Evolutionary conservation across 2,113 vertebrate genomes (phyloP).

Genomic region (Lutjanus erythropterus): DNA sequence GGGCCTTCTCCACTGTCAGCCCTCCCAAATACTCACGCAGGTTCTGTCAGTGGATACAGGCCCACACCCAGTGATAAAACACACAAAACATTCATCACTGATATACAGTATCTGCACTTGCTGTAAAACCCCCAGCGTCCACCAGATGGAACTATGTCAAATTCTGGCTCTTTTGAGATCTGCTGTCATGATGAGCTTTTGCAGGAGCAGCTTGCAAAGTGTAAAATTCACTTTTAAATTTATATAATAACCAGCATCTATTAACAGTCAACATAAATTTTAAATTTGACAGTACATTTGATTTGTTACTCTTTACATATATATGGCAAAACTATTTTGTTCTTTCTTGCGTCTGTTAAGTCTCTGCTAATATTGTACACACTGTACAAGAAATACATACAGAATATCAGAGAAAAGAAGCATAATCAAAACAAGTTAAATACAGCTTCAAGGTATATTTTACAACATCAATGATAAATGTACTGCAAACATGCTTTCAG

Average conservation of each 20-base stretch:
- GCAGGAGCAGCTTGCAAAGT: neutral
- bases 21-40: conserved; percentile 84
- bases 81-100: neutral
- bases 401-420: no score
- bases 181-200: neutral
- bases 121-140: neutral
- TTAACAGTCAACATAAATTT: neutral
- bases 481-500: no score
- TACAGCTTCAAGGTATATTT: neutral
- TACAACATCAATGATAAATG: no score
- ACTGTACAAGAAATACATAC: neutral
- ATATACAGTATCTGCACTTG: neutral
- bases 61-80: conserved; percentile 70
- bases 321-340: neutral
- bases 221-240: neutral
- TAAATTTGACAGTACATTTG: neutral
- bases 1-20: conserved; percentile 86
- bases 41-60: conserved; percentile 87
- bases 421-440: no score
- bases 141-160: neutral
- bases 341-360: neutral
- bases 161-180: neutral
- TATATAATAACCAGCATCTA: neutral
- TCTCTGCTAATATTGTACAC: neutral
- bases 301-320: neutral